Base-by-base conservation (phyloP, 2,797 vertebrate species). In the Siniperca scherzeri region DNA sequence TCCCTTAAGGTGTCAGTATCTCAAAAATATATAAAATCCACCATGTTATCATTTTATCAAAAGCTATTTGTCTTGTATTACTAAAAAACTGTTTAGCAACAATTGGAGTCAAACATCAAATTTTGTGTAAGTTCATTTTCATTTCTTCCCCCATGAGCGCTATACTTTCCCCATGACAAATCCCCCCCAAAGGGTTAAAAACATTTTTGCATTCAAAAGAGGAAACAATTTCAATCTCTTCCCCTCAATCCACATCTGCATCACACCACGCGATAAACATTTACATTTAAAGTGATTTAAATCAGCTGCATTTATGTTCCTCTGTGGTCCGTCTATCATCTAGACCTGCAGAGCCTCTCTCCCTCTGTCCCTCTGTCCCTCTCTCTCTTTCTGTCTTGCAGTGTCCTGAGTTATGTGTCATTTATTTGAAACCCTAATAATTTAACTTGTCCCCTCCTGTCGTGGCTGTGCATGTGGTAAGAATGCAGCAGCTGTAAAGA, bases 261-360 rank as follows among this genome's bases (percentile, higher is more conserved):
- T 95, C 91, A 90, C 89, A 88, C 91, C 71, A 57, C 53, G 27
- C 90, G 89, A 95, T 95, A 96, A 96, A 96, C 95, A 96, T 96
- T 96, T 95, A 95, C 95, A 96, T 96, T 96, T 95, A 96, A 95
- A 96, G 94, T 95, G 95, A 96, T 96, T 96, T 95, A 96, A 95
- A 94, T 93, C 92, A 90, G 87, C 85, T 87, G 91, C 94, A 85
- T 95, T 95, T 94, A 94, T 94, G 94, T 95, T 90, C 87, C 92
- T 92, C 89, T 88, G 91, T 86, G 86, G 88, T 90, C 89, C 91
- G 94, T 96, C 94, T 92, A 95, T 96, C 95, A 95, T 92, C 82
- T 76, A 81, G 88, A 74, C 91, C 87, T 84, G 89, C 85, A 86
- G 69, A 89, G 84, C 70, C 44, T 21, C 78, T 52, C 80, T 74